A percentile compares a stretch with the other conserved stretches of the same genome.
Evolutionary conservation across 2,888 invertebrate species (phyloP).

Genomic region (Desoria tigrina): DNA sequence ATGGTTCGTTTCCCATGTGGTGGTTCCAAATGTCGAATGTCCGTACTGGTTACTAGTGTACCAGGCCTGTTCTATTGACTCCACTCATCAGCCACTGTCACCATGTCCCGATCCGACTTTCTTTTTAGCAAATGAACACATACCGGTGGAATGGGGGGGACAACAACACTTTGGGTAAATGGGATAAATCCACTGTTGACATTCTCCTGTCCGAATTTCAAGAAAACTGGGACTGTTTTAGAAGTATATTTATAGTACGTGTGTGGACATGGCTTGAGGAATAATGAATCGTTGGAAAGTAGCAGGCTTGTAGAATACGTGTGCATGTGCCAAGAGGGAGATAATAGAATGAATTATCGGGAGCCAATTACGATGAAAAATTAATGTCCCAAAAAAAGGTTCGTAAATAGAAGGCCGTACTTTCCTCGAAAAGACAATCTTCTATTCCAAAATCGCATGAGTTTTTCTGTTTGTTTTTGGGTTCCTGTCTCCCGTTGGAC

Average conservation of each 20-base stretch:
- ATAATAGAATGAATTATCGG: conserved; percentile 47
- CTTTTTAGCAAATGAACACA: too few species aligned
- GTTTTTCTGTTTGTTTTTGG: background rate
- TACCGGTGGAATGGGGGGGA: too few species aligned
- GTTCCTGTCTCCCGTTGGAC: conserved; percentile 24
- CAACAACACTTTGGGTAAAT: too few species aligned
- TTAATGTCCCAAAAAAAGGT: conserved; percentile 36
- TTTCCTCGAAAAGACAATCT: background rate
- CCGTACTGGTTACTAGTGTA: conserved; percentile 10
- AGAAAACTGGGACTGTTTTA: too few species aligned
- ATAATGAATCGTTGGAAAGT: too few species aligned
- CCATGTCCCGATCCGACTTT: background rate
- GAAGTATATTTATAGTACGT: too few species aligned
- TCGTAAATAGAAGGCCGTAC: too few species aligned
- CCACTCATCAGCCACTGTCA: background rate
- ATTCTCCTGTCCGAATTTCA: too few species aligned
- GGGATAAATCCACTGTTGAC: too few species aligned
- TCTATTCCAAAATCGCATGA: background rate
- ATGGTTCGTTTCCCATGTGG: conserved; percentile 32
- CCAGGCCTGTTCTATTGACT: conserved; percentile 8
- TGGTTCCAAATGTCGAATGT: conserved; percentile 12
- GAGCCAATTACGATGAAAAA: conserved; percentile 43
- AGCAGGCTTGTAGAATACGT: too few species aligned
- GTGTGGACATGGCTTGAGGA: too few species aligned
- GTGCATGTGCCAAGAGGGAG: conserved; percentile 35